These are phyloP conservation scores for Octomys mimax DNA, from an alignment of 2,797 vertebrate species.

Conservation along the genomic window DNA sequence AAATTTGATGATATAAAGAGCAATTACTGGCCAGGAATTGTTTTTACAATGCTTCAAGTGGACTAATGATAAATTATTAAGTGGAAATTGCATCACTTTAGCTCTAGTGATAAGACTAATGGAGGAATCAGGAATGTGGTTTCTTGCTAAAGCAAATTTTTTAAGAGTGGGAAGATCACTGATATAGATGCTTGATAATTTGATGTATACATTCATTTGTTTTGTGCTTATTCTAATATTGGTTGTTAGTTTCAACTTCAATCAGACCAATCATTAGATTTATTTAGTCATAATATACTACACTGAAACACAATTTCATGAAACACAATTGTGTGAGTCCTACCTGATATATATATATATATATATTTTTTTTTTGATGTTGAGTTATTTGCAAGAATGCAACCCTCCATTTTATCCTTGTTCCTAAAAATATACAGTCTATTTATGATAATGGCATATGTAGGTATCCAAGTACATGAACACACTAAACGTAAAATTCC, in stretches of 20 bases:
- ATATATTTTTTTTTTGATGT: neutral
- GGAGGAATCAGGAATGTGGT: neutral
- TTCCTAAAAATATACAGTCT: neutral
- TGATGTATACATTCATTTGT: neutral
- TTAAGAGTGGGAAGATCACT: neutral
- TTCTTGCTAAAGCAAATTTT: neutral
- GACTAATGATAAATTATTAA: neutral
- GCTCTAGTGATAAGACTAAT: neutral
- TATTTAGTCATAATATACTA: neutral
- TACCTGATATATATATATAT: neutral
- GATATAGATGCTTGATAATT: neutral
- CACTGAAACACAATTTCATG: constrained; percentile 7
- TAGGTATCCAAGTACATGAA: neutral
- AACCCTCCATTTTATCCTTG: neutral
- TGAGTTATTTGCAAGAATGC: neutral
- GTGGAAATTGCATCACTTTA: neutral
- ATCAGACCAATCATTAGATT: neutral
- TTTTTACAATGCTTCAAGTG: neutral
- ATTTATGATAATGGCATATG: neutral
- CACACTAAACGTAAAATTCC: neutral
- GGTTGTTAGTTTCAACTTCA: neutral
- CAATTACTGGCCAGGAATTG: neutral
- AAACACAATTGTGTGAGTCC: neutral
- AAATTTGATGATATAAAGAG: neutral
- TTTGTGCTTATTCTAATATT: neutral